phyloP scores from a whole-genome alignment of 2,888 invertebrate species.

The Nephrocerus scutellatus region DNA sequence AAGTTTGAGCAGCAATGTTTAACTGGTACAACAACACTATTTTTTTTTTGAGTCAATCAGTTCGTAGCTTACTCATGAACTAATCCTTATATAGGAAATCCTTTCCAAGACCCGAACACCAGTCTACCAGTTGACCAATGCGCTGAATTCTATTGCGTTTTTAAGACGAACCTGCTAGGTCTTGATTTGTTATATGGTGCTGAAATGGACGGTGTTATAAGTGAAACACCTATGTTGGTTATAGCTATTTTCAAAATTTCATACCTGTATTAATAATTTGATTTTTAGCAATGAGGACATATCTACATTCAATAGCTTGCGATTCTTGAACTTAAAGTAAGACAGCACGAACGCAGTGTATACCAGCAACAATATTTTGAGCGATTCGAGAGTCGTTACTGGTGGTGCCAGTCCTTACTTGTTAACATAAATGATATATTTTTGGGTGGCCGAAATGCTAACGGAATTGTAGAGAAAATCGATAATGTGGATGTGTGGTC shows the following conservation, averaged over 20 bases:
- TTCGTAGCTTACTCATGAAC: too few species aligned
- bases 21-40: too few species aligned
- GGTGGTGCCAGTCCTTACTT: conserved; percentile 76
- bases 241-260: too few species aligned
- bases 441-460: conserved; percentile 64
- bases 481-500: conserved; percentile 50
- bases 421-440: conserved; percentile 61
- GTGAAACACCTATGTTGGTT: conserved; percentile 25
- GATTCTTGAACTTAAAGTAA: too few species aligned
- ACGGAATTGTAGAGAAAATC: conserved; percentile 58
- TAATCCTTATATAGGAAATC: too few species aligned
- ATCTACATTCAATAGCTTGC: too few species aligned
- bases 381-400: conserved; percentile 54
- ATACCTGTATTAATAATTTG: too few species aligned
- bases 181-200: conserved; percentile 62
- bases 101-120: conserved; percentile 38
- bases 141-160: conserved; percentile 62
- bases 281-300: too few species aligned
- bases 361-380: conserved; percentile 55
- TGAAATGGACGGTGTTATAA: conserved; percentile 64
- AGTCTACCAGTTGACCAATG: conserved; percentile 56
- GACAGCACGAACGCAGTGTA: too few species aligned
- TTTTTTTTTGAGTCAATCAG: too few species aligned
- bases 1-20: too few species aligned
- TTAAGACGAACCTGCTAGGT: conserved; percentile 53